These are phyloP conservation scores for Brachionus rotundiformis DNA, from an alignment of 1,140 invertebrate species.

Conservation along the genomic window DNA sequence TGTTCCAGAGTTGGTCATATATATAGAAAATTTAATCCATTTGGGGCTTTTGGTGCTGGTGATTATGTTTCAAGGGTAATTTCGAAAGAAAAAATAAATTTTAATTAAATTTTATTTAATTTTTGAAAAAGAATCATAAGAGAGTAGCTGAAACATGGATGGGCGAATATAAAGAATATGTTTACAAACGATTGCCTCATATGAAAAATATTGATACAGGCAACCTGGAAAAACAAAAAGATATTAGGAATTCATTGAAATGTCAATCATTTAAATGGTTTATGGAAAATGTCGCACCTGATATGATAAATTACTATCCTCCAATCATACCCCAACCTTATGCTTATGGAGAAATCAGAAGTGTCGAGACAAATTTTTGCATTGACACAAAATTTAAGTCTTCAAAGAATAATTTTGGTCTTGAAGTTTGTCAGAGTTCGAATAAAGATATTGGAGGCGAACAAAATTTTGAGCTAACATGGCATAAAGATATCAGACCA, in stretches of 20 bases:
- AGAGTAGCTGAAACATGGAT: conserved; percentile 75
- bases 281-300: conserved; percentile 88
- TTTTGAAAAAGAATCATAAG: conserved; percentile 82
- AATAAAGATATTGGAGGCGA: conserved; percentile 13
- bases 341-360: conserved; percentile 72
- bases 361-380: conserved; percentile 36
- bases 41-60: conserved; percentile 90
- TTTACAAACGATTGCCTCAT: conserved; percentile 34
- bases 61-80: conserved; percentile 52
- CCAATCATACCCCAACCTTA: conserved; percentile 84
- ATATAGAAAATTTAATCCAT: conserved; percentile 96
- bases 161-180: conserved; percentile 80
- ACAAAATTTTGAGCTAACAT: conserved; percentile 71
- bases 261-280: conserved; percentile 92
- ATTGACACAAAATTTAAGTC: conserved; percentile 52
- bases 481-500: conserved; percentile 85
- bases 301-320: conserved; percentile 84
- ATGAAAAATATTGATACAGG: conserved; percentile 53
- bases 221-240: conserved; percentile 71
- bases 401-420: conserved; percentile 41
- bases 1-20: conserved; percentile 96
- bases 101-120: conserved; percentile 69
- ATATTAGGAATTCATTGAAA: conserved; percentile 74
- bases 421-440: conserved; percentile 3
- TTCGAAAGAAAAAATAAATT: too few relatives aligned